phyloP scores from a whole-genome alignment of 2,888 invertebrate genomes.

The Nomada ruficornis region DNA sequence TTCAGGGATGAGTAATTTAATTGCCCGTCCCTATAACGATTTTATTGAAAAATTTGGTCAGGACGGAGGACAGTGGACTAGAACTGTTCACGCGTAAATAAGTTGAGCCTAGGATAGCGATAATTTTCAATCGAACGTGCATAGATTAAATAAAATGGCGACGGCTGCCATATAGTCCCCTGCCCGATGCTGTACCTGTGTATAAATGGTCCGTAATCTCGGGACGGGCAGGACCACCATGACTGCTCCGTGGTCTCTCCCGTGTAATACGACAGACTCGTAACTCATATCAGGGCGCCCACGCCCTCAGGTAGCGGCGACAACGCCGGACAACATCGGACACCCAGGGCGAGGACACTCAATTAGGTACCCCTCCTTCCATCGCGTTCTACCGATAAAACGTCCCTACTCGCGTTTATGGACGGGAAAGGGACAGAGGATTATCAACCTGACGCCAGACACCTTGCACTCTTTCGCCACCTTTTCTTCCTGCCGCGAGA shows the following conservation, averaged over 20 bases:
- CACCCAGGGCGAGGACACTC: conserved; percentile 84
- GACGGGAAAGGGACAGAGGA: conserved; percentile 42
- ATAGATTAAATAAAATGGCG: conserved; percentile 60
- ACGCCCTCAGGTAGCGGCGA: conserved; percentile 83
- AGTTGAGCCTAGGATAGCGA: conserved; percentile 30
- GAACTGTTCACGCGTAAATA: conserved; percentile 23
- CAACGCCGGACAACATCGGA: conserved; percentile 82
- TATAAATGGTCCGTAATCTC: conserved; percentile 77
- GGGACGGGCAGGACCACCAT: conserved; percentile 79
- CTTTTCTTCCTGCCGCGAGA: conserved; percentile 6
- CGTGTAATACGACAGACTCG: conserved; percentile 83
- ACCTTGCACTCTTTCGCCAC: conserved; percentile 59
- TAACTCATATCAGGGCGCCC: conserved; percentile 84
- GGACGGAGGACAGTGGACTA: neutral
- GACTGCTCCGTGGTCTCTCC: conserved; percentile 74
- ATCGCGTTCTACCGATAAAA: conserved; percentile 68
- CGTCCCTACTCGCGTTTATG: conserved; percentile 53
- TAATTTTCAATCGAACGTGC: conserved; percentile 55
- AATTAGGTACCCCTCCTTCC: conserved; percentile 79
- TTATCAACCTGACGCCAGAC: conserved; percentile 54
- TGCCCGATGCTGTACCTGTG: conserved; percentile 54
- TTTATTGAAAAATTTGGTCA: neutral
- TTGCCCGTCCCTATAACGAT: neutral
- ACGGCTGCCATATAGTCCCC: conserved; percentile 42
- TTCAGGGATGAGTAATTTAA: conserved; percentile 5